Base-by-base conservation (phyloP, 2,888 invertebrate genomes). In the Clistopyga incitator region DNA sequence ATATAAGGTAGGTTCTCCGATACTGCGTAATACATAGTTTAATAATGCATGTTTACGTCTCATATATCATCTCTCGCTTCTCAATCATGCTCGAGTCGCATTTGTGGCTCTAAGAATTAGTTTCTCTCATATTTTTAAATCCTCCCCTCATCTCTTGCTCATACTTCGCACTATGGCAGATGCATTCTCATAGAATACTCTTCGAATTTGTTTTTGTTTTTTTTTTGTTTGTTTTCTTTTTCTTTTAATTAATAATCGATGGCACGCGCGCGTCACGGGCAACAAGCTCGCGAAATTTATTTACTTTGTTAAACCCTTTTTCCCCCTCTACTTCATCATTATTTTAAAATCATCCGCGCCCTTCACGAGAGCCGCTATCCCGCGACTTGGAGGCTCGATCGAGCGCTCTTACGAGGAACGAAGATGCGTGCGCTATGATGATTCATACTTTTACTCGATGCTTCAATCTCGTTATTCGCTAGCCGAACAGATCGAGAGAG, bases 1-100 rank as follows among this genome's bases (percentile, higher is more conserved):
- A 87, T 91, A 90, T 92, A 91, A 91, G 90, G 90, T 90, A 91
- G 89, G 88, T 92, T 91, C 89, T 88, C 85, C 88, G 88, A 87
- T 88, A 89, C 88, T 87, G 89, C 89, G 84, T 88, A 90, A 86
- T 89, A 89, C 90, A 87, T 90, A 89, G 88, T 86, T 86, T 89
- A 88, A 89, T 89, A 89, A 90, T 89, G 89, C 88, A 88, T 88
- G 82, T 88, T 89, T 90, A 87, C 86, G 86, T 86, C 84, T 86
- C 82, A 80, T 79, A 76, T 82, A 72, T 80, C 76, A 61, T 80
- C 84, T 59, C 67, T 82, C 72, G 68, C 78, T 70, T 81, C 81
- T 83, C 84, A 84, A 84, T 84, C 84, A 84, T 74, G 72, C 80
- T 78, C 78, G 84, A 84, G 80, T 78, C 79, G 67, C 77, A 74